These are phyloP conservation scores for Wiebesia pumilae DNA, from an alignment of 1,140 invertebrate species.

Conservation along the genomic window DNA sequence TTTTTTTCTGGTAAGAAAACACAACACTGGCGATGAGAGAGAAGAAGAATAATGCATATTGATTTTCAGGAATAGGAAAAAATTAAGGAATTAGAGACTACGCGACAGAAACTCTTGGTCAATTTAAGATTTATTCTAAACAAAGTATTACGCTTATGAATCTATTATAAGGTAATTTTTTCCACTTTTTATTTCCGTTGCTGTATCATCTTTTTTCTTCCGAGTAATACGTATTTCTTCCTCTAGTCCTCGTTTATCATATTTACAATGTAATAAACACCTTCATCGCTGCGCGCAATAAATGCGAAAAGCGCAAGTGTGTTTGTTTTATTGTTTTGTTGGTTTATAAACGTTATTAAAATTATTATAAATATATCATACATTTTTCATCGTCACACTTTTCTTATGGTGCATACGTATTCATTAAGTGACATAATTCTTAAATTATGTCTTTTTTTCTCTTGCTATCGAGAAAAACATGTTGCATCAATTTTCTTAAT, in stretches of 20 bases:
- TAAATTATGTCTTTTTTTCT: constrained; percentile 32
- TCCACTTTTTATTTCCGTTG: constrained; percentile 59
- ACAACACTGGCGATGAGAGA: constrained; percentile 25
- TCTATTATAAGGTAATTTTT: constrained; percentile 63
- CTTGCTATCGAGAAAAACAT: constrained; percentile 20
- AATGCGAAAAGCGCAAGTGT: constrained; percentile 48
- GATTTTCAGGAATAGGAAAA: background rate
- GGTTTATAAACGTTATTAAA: constrained; percentile 75
- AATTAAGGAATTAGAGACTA: constrained; percentile 48
- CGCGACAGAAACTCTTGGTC: constrained; percentile 64
- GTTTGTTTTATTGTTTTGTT: constrained; percentile 46
- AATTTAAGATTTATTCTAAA: constrained; percentile 76
- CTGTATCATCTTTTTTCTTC: constrained; percentile 52
- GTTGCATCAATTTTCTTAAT: constrained; percentile 19
- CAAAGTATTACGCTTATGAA: constrained; percentile 70
- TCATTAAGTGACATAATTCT: constrained; percentile 22
- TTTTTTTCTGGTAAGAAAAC: constrained; percentile 24
- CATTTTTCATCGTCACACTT: constrained; percentile 59
- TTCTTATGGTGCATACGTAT: constrained; percentile 44
- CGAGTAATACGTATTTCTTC: constrained; percentile 60
- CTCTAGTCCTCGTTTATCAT: constrained; percentile 30
- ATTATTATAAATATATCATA: constrained; percentile 75
- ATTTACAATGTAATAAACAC: constrained; percentile 68
- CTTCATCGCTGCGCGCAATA: constrained; percentile 53
- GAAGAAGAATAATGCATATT: constrained; percentile 25